Conservation (phyloP, 2,888 invertebrate species). For the Cerceris ruficornis region DNA sequence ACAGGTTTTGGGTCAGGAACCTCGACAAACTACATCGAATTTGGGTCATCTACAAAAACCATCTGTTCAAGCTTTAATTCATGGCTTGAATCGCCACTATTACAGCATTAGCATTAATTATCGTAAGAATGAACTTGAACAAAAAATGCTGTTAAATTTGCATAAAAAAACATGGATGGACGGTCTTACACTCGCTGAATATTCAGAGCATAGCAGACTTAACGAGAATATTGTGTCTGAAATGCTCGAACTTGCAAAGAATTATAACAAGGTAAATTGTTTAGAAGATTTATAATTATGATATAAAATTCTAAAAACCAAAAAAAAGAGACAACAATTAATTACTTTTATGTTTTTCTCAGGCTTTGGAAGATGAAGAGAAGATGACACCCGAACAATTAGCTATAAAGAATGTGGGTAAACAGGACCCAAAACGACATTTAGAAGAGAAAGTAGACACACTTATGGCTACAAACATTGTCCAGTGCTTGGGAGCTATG, state of each 20-base stretch:
- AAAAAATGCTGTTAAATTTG: conserved; percentile 99
- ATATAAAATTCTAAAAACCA: not conserved
- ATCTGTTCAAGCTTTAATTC: conserved; percentile 99
- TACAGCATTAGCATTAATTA: conserved; percentile 99
- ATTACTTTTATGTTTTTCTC: not conserved
- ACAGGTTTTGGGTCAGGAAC: conserved; percentile 94
- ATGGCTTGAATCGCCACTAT: conserved; percentile 99
- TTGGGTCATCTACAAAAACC: conserved; percentile 99
- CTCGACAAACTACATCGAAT: conserved; percentile 99
- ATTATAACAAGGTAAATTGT: conserved; percentile 91
- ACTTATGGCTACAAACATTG: conserved; percentile 98
- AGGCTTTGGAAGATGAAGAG: conserved; percentile 98
- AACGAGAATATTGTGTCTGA: conserved; percentile 97
- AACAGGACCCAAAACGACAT: conserved; percentile 99
- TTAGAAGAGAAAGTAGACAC: conserved; percentile 99
- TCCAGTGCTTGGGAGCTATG: conserved; percentile 98
- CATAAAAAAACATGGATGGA: conserved; percentile 99
- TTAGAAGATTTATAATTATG: not conserved
- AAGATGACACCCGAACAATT: conserved; percentile 99
- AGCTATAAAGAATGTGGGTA: conserved; percentile 99
- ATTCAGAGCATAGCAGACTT: conserved; percentile 94
- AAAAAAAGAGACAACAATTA: conserved; percentile 2
- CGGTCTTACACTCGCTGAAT: conserved; percentile 94
- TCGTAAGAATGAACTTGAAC: conserved; percentile 98
- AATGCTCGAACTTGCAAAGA: conserved; percentile 98